Evolutionary conservation across 2,113 vertebrate species (phyloP), one percentile per base, ranked within the genome.

Genomic region (Tachuris rubrigastra): DNA sequence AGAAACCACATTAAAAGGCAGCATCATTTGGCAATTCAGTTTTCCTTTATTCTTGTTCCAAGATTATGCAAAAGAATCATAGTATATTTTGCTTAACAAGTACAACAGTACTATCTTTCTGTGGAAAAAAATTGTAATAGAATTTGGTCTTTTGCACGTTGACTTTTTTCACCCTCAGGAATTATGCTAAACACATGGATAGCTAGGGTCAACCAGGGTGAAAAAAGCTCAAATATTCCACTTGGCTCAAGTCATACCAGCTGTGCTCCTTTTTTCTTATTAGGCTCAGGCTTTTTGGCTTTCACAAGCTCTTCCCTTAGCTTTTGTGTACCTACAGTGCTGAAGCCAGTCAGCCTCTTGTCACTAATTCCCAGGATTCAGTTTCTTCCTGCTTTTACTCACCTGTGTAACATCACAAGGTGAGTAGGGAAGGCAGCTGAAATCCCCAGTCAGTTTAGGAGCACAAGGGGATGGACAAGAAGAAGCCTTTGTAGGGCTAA

Each of bases 251-350:
- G 83, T 23, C 46, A 33, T 78, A 86, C 90, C 87, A 95, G 89
- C 87, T 96, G 95, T 95, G 76, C 63, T 97, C 33, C 39, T n/a
- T 87, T 96, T 89, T 95, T 90, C 87, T 94, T 89, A 92, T 86
- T 89, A 93, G 21, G 28, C 89, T 91, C 44, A 37, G 33, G 62
- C 83, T 83, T 65, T 65, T 91, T 75, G 85, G 78, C 92, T 92
- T 85, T 74, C 68, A 55, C 47, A 78, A 89, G 30, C 60, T 88
- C 77, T 87, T 94, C 46, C 31, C n/a, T 69, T 53, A 16, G 56
- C 28, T 92, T 84, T 85, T 79, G 71, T 14, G 6, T 89, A 74
- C 69, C 22, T 49, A 49, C 69, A 82, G 50, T 68, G 46, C 59
- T 76, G 58, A 77, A 77, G 31, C n/a, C 4, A 5, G 27, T 37